Conservation (phyloP, 2,888 invertebrate genomes). For the Andrena trimmerana region DNA sequence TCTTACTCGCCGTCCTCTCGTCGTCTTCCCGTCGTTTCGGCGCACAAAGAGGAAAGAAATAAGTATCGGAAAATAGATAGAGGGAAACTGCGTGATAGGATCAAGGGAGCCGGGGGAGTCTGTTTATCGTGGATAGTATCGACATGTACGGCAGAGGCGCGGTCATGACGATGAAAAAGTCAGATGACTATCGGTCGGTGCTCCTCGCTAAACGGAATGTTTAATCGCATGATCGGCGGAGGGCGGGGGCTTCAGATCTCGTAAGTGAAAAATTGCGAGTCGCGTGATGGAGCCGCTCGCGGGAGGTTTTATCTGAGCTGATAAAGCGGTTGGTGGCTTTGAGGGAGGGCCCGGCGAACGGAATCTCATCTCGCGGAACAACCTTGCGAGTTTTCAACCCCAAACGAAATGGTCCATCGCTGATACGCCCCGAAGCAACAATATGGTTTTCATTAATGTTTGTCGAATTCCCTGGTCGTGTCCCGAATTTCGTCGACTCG, state of each 20-base stretch:
- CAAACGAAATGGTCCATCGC: neutral
- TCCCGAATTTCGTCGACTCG: neutral
- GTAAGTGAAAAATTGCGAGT: constrained; percentile 35
- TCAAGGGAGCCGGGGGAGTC: constrained; percentile 32
- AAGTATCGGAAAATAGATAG: constrained; percentile 55
- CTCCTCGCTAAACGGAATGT: constrained; percentile 44
- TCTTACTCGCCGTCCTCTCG: neutral
- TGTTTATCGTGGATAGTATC: constrained; percentile 59
- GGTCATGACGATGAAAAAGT: constrained; percentile 31
- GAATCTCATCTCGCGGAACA: neutral
- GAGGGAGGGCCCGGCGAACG: neutral
- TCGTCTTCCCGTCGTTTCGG: constrained; percentile 11
- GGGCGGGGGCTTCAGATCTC: neutral
- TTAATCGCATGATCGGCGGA: constrained; percentile 37
- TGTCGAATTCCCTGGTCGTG: neutral
- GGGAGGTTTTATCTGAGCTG: neutral
- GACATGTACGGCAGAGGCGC: constrained; percentile 36
- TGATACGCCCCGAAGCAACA: neutral
- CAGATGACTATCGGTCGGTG: constrained; percentile 45
- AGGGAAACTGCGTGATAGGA: constrained; percentile 47
- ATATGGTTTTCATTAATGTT: neutral
- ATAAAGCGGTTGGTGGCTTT: neutral
- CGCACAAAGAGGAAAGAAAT: constrained; percentile 44
- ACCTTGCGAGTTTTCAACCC: neutral
- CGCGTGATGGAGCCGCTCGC: neutral